Base-by-base conservation (phyloP, 2,113 vertebrate genomes). In the Ptilorrhoa leucosticta region DNA sequence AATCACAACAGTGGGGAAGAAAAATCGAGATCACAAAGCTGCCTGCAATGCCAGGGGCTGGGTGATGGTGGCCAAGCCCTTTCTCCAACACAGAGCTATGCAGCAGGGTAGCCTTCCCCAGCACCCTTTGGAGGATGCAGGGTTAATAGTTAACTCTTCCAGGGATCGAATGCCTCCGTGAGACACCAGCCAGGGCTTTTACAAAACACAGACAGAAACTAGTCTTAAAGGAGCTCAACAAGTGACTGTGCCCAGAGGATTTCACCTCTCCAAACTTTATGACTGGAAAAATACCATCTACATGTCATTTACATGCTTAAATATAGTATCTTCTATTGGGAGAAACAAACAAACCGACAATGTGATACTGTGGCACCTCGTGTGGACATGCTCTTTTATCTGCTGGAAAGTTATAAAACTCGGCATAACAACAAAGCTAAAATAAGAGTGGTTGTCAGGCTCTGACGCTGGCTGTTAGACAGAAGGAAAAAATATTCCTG, bases 271-370 rank as follows among this genome's bases (percentile, higher is more conserved):
- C 37, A 30, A 96, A 95, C 93, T 98, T 97, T 96, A 97, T 26
- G 96, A 97, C 92, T 97, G 97, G 97, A 97, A 98, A 97, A 98
- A 98, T 97, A 97, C 97, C 97, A 96, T 97, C 96, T 97, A 95
- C 95, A 96, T 98, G 97, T 98, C 97, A 98, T 97, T 98, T 98
- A 95, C 96, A 95, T 96, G 96, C 97, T 98, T 98, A 98, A 98
- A 98, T 98, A 98, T 98, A 98, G 98, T 90, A 92, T 87, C 95
- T 94, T 96, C 97, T 97, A 96, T 94, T 97, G 93, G 90, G 96
- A 97, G 91, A 97, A 97, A 95, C 87, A 97, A 92, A 96, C 94
- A 97, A 89, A 95, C 91, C 83, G 82, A 96, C 94, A 96, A 83
- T 91, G 89, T 96, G 87, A 79, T 96, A 92, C 83, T 31, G 48